Evolutionary conservation across 2,888 invertebrate species (phyloP), one percentile per base, ranked within the genome.

Genomic region (Torymus aiolomorphi): DNA sequence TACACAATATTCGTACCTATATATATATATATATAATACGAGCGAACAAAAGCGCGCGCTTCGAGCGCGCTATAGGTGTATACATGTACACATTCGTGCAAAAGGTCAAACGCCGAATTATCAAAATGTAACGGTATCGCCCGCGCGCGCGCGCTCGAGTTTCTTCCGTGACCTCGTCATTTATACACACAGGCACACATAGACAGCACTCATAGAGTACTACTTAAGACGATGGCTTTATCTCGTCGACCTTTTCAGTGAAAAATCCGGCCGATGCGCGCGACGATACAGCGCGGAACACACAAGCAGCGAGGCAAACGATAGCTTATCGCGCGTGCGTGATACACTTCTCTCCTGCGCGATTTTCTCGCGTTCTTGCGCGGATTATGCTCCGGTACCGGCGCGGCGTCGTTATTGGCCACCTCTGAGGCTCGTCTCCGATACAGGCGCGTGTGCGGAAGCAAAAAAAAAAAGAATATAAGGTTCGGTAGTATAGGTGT

Each of bases 261-360:
- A 69, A 76, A 65, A 70, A 70, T 42, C 14, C 16, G 12, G 18
- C 70, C 51, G n/a, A 57, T 16, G 20, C 11, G 16, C 56, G 24
- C 54, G 20, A 20, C 56, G 70, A 52, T 49, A 71, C 13, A 42
- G 42, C 42, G 8, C 8, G 8, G 8, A 42, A 42, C 42, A 42
- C 42, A 42, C 31, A 31, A 31, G 31, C 49, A 49, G 54, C 66
- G 66, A 72, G 51, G 69, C 75, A 57, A 75, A 70, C 59, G 79
- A 75, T 75, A 71, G n/a, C 51, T 57, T 79, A 80, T 80, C 76
- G 72, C 52, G 31, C 65, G 42, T 42, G 42, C 8, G 76, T 54
- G 18, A 61, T 65, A 75, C 66, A 12, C 10, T 56, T 71, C 70
- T 79, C 54, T 54, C 31, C 12, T 31, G 20, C 20, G 42, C 8